These are phyloP conservation scores for Lysandra coridon DNA, from an alignment of 2,888 invertebrate genomes.

Conservation along the genomic window DNA sequence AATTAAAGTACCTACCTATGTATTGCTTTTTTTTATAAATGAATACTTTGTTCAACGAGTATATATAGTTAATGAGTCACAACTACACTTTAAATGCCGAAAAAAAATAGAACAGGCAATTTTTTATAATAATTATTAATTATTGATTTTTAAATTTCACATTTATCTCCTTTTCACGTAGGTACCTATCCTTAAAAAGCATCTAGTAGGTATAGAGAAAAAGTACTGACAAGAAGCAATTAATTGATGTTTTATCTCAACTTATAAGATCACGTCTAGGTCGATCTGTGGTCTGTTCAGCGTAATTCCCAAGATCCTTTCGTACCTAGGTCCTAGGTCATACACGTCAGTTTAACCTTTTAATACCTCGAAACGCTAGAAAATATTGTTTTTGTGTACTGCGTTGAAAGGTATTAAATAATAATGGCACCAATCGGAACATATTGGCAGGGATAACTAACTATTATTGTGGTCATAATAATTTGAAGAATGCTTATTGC, in stretches of 20 bases:
- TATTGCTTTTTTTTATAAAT: too few species aligned
- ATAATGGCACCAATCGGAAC: slow-evolving; percentile 38
- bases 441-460: slow-evolving; percentile 38
- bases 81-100: too few species aligned
- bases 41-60: too few species aligned
- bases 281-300: slow-evolving; percentile 16
- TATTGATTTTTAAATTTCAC: too few species aligned
- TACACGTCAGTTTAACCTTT: slow-evolving; percentile 14
- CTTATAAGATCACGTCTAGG: slow-evolving; percentile 25
- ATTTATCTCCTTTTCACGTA: too few species aligned
- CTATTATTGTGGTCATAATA: background rate
- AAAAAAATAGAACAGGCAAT: too few species aligned
- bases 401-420: slow-evolving; percentile 33
- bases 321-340: slow-evolving; percentile 28
- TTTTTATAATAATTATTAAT: too few species aligned
- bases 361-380: background rate
- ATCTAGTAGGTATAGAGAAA: background rate
- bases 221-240: background rate
- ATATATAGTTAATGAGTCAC: too few species aligned
- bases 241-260: background rate
- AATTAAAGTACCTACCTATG: too few species aligned
- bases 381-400: background rate
- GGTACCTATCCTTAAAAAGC: too few species aligned
- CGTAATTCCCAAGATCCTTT: slow-evolving; percentile 26
- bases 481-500: too few species aligned